Conservation (phyloP, 2,888 invertebrate genomes). For the Thyatira batis region DNA sequence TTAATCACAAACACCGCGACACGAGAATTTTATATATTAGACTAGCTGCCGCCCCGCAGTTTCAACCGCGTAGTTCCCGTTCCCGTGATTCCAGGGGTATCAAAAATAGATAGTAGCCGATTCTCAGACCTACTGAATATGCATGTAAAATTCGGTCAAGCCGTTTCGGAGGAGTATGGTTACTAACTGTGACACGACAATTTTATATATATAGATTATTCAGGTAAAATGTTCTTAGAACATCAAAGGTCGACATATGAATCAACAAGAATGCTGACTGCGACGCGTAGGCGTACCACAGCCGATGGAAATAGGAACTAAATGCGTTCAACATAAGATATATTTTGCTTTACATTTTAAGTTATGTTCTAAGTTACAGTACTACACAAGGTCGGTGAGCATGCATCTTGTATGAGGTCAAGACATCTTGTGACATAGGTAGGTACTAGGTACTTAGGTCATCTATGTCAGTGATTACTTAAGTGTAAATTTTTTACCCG, state of each 20-base stretch:
- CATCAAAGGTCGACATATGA: not conserved
- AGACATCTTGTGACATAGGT: not conserved
- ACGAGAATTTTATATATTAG: too few species aligned
- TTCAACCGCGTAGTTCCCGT: too few species aligned
- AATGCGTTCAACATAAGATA: not conserved
- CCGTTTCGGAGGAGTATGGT: too few species aligned
- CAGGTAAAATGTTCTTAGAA: not conserved
- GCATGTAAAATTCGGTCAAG: too few species aligned
- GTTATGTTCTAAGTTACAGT: not conserved
- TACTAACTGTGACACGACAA: too few species aligned
- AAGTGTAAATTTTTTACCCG: too few species aligned
- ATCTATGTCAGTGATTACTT: not conserved
- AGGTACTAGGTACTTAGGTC: not conserved
- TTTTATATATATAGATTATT: not conserved
- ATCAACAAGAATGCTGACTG: not conserved
- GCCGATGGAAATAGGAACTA: not conserved
- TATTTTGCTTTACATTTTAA: not conserved
- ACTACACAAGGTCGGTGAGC: not conserved
- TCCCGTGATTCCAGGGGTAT: too few species aligned
- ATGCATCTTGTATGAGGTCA: not conserved
- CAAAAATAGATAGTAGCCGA: too few species aligned
- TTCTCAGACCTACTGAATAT: too few species aligned
- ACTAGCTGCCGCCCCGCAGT: too few species aligned
- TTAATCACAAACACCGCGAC: too few species aligned
- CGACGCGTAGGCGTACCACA: not conserved